Conservation (phyloP, 2,888 invertebrate species). For the Teleogryllus oceanicus region DNA sequence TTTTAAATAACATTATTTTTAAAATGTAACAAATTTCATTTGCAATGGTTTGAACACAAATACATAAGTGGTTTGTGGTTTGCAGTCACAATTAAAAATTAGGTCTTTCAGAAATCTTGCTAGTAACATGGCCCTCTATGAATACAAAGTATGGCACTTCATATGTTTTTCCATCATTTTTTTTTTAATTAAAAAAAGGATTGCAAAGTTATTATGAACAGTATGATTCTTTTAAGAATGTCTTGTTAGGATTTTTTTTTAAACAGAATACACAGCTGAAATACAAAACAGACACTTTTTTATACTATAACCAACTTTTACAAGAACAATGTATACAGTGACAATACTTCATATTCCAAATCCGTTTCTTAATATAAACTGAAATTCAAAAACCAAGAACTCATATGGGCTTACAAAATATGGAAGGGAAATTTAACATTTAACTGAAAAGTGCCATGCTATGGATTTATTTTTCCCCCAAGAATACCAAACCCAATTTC, state of each 20-base stretch:
- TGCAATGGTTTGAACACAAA: no score
- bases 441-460: constrained; percentile 7
- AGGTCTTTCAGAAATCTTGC: neutral
- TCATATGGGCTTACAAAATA: neutral
- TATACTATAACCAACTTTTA: neutral
- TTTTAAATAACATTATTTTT: no score
- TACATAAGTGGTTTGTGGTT: no score
- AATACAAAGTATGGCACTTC: constrained; percentile 46
- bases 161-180: constrained; percentile 41
- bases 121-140: neutral
- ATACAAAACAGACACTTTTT: no score
- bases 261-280: no score
- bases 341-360: constrained; percentile 35
- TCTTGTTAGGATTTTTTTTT: no score
- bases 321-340: neutral
- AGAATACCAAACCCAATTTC: neutral
- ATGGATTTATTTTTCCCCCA: constrained; percentile 1
- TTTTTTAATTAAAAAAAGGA: constrained; percentile 32
- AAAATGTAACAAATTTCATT: no score
- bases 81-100: no score
- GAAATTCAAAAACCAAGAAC: neutral
- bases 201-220: neutral
- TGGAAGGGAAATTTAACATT: neutral
- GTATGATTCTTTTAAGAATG: no score
- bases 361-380: constrained; percentile 19